phyloP scores from a whole-genome alignment of 2,888 invertebrate genomes.

The Neelides folsomi region DNA sequence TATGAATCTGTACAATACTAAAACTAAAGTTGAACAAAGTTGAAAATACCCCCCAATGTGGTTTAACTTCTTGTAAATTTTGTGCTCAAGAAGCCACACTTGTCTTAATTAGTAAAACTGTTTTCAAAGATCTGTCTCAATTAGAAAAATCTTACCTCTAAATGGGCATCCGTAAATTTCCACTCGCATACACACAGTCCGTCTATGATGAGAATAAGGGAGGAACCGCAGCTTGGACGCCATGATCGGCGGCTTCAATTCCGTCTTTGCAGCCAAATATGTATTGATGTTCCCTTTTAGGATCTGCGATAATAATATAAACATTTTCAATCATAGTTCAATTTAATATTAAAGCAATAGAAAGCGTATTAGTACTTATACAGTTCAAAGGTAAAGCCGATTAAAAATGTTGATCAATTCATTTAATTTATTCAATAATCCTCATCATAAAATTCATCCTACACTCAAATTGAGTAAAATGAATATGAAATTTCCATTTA shows the following conservation, averaged over 20 bases:
- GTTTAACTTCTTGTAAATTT: conserved; percentile 14
- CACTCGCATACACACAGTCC: conserved; percentile 82
- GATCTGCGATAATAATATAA: conserved; percentile 45
- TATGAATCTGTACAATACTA: too few species aligned
- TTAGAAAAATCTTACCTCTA: conserved; percentile 45
- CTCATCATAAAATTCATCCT: neutral
- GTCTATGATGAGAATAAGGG: conserved; percentile 65
- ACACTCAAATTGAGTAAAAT: neutral
- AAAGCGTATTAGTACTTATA: neutral
- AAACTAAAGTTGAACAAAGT: too few species aligned
- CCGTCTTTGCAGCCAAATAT: conserved; percentile 63
- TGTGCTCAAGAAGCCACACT: conserved; percentile 25
- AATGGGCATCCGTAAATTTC: conserved; percentile 79
- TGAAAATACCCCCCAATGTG: too few species aligned
- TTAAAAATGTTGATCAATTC: neutral
- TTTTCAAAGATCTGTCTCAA: neutral
- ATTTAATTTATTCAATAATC: neutral
- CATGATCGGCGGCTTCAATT: conserved; percentile 69
- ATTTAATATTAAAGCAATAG: neutral
- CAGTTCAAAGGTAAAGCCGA: neutral
- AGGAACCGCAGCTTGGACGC: conserved; percentile 71
- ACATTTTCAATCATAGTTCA: neutral
- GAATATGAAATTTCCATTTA: too few species aligned
- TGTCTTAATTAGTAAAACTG: conserved; percentile 11
- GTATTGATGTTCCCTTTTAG: conserved; percentile 74